Conservation (phyloP, 2,113 vertebrate genomes). For the Candoia aspera region DNA sequence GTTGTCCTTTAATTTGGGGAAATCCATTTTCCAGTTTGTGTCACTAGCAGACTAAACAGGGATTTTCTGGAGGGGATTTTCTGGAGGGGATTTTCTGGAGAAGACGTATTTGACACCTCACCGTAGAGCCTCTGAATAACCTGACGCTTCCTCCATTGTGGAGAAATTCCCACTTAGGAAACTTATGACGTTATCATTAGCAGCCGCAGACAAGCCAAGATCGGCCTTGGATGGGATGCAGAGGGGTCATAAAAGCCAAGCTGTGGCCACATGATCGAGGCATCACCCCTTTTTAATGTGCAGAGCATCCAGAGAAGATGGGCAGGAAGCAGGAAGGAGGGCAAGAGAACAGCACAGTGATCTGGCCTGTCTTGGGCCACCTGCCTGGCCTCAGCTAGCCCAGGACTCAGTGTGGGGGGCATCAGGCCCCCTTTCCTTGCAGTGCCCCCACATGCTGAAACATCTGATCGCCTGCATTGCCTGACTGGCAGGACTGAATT, state of each 20-base stretch:
- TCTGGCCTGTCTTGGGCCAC: no score
- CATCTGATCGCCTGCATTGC: no score
- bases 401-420: no score
- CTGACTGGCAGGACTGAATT: no score
- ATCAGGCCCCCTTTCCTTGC: no score
- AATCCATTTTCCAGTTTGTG: neutral
- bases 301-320: neutral
- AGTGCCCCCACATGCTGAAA: no score
- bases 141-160: neutral
- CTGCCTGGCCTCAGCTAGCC: no score
- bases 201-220: neutral
- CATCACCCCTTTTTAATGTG: no score
- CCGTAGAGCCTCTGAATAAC: slow-evolving; percentile 46
- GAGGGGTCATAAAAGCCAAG: neutral
- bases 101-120: slow-evolving; percentile 37
- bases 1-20: neutral
- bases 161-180: slow-evolving; percentile 8
- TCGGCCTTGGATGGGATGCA: neutral
- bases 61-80: fast-evolving
- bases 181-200: neutral
- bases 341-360: no score
- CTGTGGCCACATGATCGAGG: no score
- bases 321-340: neutral
- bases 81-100: fast-evolving
- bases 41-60: slow-evolving; percentile 31